Base-by-base conservation (phyloP, 2,888 invertebrate genomes). In the Ischnus inquisitorius region DNA sequence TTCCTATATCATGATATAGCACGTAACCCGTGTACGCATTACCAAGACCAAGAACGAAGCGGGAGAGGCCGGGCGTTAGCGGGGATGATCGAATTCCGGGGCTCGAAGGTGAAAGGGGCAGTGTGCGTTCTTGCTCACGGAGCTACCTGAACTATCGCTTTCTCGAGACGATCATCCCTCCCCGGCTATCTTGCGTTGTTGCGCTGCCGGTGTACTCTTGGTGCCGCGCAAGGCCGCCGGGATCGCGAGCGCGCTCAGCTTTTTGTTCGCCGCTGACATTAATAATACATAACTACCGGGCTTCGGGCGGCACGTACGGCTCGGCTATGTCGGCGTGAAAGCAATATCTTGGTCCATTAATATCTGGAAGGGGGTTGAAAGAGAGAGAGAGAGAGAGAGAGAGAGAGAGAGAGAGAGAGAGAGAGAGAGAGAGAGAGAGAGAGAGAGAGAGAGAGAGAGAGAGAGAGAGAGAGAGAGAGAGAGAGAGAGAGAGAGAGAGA, bases 271-370 rank as follows among this genome's bases (percentile, higher is more conserved):
- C 74, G 68, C 88, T 84, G 82, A 82, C 86, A 89, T 90, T 89
- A 89, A 90, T 90, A 90, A 89, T 89, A 88, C 89, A 88, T 85
- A 86, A 77, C 87, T 71, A 77, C 80, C 67, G 65, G 67, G 54
- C 68, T 71, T 84, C 83, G 65, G 69, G 82, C 78, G 60, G 79
- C 79, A 79, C 72, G 69, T 62, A 77, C 57, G 67, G 67, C 64
- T 69, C 48, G 57, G 74, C 65, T 85, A 87, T 85, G 85, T 83
- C 85, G 84, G 86, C 82, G 88, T 87, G 89, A 90, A 91, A 89
- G 91, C 90, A 91, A 92, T 91, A 91, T 91, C 89, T 90, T 87
- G 89, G 88, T 89, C 90, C 90, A 91, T 92, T 91, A 91, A 92
- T 92, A 92, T 91, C 89, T 87, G 84, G 87, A 91, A 89, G 88